Evolutionary conservation across 2,113 vertebrate genomes (phyloP), one percentile per base, ranked within the genome.

Genomic region (Dicerorhinus sumatrensis): DNA sequence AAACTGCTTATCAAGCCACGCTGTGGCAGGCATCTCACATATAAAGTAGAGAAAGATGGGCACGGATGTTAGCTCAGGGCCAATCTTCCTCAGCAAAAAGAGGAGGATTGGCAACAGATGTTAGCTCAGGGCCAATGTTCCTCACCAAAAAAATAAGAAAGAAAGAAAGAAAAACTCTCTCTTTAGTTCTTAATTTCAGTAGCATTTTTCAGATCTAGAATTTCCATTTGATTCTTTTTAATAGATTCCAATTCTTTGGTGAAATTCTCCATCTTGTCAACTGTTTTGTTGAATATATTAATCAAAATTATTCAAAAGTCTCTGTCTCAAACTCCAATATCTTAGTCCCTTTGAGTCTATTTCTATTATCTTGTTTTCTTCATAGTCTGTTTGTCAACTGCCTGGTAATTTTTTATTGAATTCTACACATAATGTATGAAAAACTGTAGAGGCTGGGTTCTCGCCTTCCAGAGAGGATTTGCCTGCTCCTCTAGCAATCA

Each of bases 211-310:
- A 29, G 33, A 80, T 54, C 42, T 65, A 60, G 39, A 89, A 79
- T 58, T 62, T 83, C 75, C 18, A 46, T 3, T 90, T 51, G 60
- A 89, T 86, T 77, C 14, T 90, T 84, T 67, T 93, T 58, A 81
- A 86, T 21, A 72, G 69, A 79, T 85, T 82, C n/a, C 9, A 87
- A 14, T 94, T 73, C 39, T 94, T 48, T 58, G 77, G 17, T 82
- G 51, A 94, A 92, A 79, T 73, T 94, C 75, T 95, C 73, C 27
- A 70, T 29, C 33, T 83, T 87, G 62, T 76, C 58, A 85, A 85
- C 27, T 96, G 13, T 48, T 91, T 89, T 70, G 36, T 48, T 75
- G 80, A 95, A 46, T 29, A 70, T 51, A 60, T 58, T 69, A 89
- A 94, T 54, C 54, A 60, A 11, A 91, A 70, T 42, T 75, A 91